Conservation (phyloP, 2,888 invertebrate genomes). For the Dasypolia templi region DNA sequence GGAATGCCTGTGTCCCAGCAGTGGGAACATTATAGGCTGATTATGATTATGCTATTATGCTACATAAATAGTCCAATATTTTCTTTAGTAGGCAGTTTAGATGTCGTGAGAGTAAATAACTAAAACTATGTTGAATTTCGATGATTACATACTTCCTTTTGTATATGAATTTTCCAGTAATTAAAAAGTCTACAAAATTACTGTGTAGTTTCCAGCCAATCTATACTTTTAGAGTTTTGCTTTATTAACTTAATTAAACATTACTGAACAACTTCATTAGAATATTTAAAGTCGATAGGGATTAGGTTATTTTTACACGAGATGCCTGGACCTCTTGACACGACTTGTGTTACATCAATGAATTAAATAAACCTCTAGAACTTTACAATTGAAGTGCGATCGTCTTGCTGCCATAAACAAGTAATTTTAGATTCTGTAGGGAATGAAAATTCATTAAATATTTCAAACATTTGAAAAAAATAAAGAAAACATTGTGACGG, state of each 20-base stretch:
- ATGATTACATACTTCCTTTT: too few species aligned
- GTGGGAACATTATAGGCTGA: too few species aligned
- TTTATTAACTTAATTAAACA: conserved; percentile 31
- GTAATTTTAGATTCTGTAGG: neutral
- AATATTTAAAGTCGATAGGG: conserved; percentile 43
- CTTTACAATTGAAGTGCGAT: conserved; percentile 56
- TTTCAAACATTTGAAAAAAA: neutral
- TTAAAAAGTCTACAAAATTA: neutral
- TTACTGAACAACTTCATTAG: conserved; percentile 46
- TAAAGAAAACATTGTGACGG: neutral
- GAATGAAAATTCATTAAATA: neutral
- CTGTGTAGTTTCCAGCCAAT: neutral
- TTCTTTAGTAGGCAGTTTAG: neutral
- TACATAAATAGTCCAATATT: neutral
- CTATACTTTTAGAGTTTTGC: neutral
- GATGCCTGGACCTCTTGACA: conserved; percentile 30
- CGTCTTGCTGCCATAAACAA: conserved; percentile 27
- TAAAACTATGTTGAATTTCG: neutral
- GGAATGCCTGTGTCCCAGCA: too few species aligned
- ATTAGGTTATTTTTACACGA: conserved; percentile 51
- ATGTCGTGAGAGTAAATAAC: neutral
- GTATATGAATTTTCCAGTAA: neutral
- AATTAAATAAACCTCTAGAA: conserved; percentile 32
- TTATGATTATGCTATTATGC: too few species aligned
- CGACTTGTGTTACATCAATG: conserved; percentile 33